Conservation (phyloP, 1,140 invertebrate genomes). For the Bactericera cockerelli region DNA sequence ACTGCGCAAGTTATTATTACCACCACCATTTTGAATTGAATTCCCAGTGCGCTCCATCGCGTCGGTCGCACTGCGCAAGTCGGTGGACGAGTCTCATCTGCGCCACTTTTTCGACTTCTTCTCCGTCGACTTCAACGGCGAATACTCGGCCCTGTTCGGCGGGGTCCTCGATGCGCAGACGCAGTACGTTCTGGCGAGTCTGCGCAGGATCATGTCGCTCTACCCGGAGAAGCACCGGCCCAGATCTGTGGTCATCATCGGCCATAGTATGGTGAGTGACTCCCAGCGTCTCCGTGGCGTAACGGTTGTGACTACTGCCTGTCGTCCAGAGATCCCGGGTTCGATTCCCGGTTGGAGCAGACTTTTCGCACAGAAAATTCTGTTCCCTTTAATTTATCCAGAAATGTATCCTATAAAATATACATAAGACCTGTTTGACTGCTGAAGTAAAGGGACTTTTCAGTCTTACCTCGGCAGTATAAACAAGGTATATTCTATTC, state of each 20-base stretch:
- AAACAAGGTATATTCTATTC: too few relatives aligned
- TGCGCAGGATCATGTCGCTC: conserved; percentile 53
- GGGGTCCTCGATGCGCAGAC: conserved; percentile 61
- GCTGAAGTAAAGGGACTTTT: too few relatives aligned
- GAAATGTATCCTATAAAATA: too few relatives aligned
- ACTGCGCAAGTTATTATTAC: too few relatives aligned
- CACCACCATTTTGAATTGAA: background rate
- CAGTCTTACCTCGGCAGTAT: too few relatives aligned
- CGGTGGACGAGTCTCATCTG: background rate
- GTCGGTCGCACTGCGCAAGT: background rate
- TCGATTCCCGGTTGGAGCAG: too few relatives aligned
- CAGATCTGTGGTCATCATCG: conserved; percentile 57
- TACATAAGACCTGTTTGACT: too few relatives aligned
- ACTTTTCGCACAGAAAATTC: too few relatives aligned
- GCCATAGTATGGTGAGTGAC: conserved; percentile 73
- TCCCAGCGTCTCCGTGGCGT: too few relatives aligned
- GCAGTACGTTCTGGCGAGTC: conserved; percentile 52
- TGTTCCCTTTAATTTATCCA: too few relatives aligned
- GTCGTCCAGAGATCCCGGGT: too few relatives aligned
- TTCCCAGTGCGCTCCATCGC: conserved; percentile 3
- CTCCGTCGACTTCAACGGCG: conserved; percentile 65
- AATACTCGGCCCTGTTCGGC: conserved; percentile 60
- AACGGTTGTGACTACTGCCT: too few relatives aligned
- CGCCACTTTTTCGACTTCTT: conserved; percentile 40
- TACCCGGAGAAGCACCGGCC: conserved; percentile 42